These are phyloP conservation scores for Gymnoscopelus braueri DNA, from an alignment of 2,797 vertebrate genomes.

Conservation along the genomic window DNA sequence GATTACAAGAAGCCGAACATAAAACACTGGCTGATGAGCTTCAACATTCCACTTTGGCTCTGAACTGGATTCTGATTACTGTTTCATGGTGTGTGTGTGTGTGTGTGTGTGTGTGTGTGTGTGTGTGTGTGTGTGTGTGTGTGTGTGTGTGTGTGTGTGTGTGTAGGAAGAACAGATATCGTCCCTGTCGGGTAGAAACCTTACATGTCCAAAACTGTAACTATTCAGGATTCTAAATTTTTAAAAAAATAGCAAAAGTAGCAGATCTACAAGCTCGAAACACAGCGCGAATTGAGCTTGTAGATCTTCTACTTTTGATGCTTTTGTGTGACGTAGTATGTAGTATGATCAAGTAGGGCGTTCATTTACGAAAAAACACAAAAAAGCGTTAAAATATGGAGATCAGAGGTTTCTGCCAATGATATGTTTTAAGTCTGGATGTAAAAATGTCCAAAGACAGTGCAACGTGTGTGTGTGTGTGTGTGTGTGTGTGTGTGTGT, in stretches of 20 bases:
- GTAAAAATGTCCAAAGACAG: not conserved
- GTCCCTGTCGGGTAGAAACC: not conserved
- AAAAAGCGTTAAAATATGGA: too few relatives aligned
- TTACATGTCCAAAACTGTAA: too few relatives aligned
- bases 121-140: conserved; percentile 9
- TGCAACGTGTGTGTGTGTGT: conserved; percentile 3
- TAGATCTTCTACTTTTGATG: too few relatives aligned
- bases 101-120: conserved; percentile 3
- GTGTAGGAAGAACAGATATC: not conserved
- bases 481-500: conserved; percentile 3
- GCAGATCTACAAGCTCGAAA: too few relatives aligned
- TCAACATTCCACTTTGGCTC: conserved; percentile 20
- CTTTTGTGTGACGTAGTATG: too few relatives aligned
- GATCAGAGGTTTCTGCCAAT: not conserved
- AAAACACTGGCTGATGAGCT: too few relatives aligned
- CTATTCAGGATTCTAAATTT: too few relatives aligned
- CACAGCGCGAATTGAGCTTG: too few relatives aligned
- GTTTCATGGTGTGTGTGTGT: not conserved
- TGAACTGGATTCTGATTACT: conserved; percentile 30
- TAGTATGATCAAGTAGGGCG: too few relatives aligned
- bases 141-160: conserved; percentile 6
- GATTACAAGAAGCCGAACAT: too few relatives aligned
- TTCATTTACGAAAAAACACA: too few relatives aligned
- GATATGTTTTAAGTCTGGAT: not conserved
- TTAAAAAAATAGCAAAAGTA: too few relatives aligned